Conservation (phyloP, 2,888 invertebrate species). For the Parapristionchus giblindavisi region DNA sequence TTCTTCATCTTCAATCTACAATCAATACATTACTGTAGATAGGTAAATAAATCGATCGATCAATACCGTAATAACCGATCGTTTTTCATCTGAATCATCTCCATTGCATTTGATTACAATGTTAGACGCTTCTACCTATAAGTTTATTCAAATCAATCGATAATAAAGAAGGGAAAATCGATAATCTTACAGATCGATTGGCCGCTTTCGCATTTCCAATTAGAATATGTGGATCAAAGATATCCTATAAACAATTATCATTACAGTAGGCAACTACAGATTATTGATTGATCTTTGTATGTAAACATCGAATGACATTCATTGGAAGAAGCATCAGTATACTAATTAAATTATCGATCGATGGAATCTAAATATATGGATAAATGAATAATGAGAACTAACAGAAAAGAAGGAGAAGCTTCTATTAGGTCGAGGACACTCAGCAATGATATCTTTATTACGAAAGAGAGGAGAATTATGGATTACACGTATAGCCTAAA, state of each 20-base stretch:
- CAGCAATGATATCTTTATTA: not conserved
- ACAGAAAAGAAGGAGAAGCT: not conserved
- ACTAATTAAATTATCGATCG: not conserved
- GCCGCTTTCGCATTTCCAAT: not conserved
- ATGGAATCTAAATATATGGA: not conserved
- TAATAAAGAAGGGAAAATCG: not conserved
- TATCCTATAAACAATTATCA: not conserved
- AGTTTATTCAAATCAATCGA: not conserved
- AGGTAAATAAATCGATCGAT: not conserved
- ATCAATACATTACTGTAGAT: not conserved
- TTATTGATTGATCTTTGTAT: too few relatives aligned
- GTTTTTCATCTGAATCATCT: not conserved
- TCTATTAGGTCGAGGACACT: not conserved
- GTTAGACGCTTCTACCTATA: not conserved
- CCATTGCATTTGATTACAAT: not conserved
- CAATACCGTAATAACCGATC: not conserved
- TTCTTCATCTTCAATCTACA: too few relatives aligned
- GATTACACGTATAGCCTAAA: not conserved
- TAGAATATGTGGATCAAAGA: not conserved
- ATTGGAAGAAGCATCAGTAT: not conserved
- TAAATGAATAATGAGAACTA: too few relatives aligned
- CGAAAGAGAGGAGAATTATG: not conserved
- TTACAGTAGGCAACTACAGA: not conserved
- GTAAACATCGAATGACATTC: too few relatives aligned
- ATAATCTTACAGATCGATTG: not conserved